phyloP scores from a whole-genome alignment of 2,888 invertebrate genomes.

The Hirtodrosophila trivittata region DNA sequence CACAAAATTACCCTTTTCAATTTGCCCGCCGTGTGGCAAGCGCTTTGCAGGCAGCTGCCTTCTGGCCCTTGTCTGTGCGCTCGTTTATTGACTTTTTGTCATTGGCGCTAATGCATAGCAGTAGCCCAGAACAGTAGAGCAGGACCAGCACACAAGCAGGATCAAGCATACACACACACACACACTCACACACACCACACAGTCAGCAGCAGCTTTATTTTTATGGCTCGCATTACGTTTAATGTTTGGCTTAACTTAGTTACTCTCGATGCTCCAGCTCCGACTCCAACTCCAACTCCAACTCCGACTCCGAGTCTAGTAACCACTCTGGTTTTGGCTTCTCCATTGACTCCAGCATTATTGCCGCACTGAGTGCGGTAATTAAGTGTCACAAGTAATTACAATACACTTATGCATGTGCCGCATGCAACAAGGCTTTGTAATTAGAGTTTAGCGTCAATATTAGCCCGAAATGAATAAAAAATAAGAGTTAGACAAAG shows the following conservation, averaged over 20 bases:
- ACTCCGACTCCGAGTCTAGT: slow-evolving; percentile 9
- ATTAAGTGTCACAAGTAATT: slow-evolving; percentile 80
- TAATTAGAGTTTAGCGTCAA: slow-evolving; percentile 75
- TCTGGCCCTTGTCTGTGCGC: slow-evolving; percentile 24
- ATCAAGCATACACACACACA: slow-evolving; percentile 26
- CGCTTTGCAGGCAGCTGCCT: not conserved
- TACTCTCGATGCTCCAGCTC: slow-evolving; percentile 58
- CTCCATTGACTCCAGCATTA: slow-evolving; percentile 25
- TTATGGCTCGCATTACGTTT: slow-evolving; percentile 74
- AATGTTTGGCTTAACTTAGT: slow-evolving; percentile 77
- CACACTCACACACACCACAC: slow-evolving; percentile 11
- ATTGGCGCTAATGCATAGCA: slow-evolving; percentile 76
- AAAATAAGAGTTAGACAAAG: slow-evolving; percentile 4
- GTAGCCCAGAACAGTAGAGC: slow-evolving; percentile 37
- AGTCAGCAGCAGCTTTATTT: slow-evolving; percentile 70
- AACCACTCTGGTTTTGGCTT: slow-evolving; percentile 18
- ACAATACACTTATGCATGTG: slow-evolving; percentile 77
- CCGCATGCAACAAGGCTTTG: slow-evolving; percentile 69
- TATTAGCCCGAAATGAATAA: slow-evolving; percentile 31
- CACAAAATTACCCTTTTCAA: slow-evolving; percentile 82
- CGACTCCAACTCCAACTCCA: slow-evolving; percentile 8
- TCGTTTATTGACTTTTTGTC: slow-evolving; percentile 77
- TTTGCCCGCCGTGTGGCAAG: slow-evolving; percentile 56
- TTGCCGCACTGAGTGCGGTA: slow-evolving; percentile 62
- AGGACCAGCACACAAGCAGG: slow-evolving; percentile 24